phyloP scores from a whole-genome alignment of 2,113 vertebrate species.

The Cynocephalus volans region DNA sequence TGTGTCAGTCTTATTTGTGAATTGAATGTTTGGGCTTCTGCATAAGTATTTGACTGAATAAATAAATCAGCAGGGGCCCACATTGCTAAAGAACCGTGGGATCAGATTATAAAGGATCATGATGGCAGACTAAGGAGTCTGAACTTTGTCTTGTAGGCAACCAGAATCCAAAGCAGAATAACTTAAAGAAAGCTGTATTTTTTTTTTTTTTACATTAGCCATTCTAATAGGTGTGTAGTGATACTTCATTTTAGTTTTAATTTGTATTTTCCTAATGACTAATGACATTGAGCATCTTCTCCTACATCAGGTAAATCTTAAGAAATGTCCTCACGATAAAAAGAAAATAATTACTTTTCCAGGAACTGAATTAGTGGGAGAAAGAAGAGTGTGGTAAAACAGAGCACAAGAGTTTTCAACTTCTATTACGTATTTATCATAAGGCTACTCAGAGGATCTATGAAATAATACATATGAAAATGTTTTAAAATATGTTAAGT shows the following conservation, averaged over 20 bases:
- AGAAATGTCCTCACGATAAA: conserved; percentile 49
- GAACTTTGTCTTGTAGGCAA: not conserved
- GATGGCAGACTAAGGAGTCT: not conserved
- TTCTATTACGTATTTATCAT: not conserved
- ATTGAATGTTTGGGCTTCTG: not conserved
- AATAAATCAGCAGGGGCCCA: not conserved
- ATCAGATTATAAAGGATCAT: not conserved
- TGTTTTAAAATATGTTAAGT: conserved; percentile 13
- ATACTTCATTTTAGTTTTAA: conserved; percentile 15
- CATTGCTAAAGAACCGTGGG: not conserved
- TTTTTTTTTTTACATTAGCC: not conserved
- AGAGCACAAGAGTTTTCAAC: not conserved
- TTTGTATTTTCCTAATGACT: conserved; percentile 32
- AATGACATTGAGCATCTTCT: not conserved
- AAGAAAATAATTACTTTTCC: conserved; percentile 52
- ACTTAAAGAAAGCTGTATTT: not conserved
- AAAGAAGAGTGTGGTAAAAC: not conserved
- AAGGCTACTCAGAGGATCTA: not conserved
- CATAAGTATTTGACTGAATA: not conserved
- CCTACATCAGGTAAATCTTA: not conserved
- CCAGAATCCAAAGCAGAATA: not conserved
- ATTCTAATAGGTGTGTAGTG: not conserved
- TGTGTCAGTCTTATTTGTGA: not conserved
- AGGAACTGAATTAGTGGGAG: not conserved
- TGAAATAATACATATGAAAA: not conserved